Evolutionary conservation across 2,113 vertebrate species (phyloP).

Genomic region (Motacilla tschutschensis): DNA sequence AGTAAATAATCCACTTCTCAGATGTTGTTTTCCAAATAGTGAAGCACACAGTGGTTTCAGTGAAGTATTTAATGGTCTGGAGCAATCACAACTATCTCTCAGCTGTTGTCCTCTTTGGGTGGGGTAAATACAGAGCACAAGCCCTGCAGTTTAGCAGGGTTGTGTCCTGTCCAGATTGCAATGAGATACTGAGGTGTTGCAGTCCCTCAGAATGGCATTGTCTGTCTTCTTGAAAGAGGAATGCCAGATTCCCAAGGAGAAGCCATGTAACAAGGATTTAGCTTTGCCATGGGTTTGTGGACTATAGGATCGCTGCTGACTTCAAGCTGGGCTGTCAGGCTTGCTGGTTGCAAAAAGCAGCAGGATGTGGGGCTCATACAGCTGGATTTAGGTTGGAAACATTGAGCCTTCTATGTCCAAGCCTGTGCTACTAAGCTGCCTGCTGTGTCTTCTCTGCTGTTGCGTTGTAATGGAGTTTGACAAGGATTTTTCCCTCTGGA

Average conservation of each 20-base stretch:
- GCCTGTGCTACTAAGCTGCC: not conserved
- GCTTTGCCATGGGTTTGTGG: not conserved
- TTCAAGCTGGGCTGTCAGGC: not conserved
- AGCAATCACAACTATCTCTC: not conserved
- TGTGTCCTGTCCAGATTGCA: not conserved
- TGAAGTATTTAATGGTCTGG: not conserved
- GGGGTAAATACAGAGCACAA: not conserved
- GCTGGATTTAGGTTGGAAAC: not conserved
- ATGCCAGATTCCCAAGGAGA: not conserved
- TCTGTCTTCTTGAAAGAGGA: not conserved
- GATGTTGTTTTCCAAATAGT: not conserved
- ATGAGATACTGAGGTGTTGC: not conserved
- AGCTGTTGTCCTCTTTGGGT: not conserved
- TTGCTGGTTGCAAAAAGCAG: not conserved
- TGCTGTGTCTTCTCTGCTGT: not conserved
- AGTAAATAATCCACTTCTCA: not conserved
- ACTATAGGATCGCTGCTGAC: fast-evolving
- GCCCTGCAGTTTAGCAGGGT: not conserved
- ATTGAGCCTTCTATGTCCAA: not conserved
- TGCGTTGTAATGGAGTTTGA: constrained; percentile 13
- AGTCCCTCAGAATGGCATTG: not conserved
- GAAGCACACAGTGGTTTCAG: not conserved
- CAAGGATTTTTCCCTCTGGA: constrained; percentile 33
- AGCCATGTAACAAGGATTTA: not conserved
- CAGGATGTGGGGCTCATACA: not conserved